Evolutionary conservation across 2,113 vertebrate genomes (phyloP).

Genomic region (Bucco capensis): DNA sequence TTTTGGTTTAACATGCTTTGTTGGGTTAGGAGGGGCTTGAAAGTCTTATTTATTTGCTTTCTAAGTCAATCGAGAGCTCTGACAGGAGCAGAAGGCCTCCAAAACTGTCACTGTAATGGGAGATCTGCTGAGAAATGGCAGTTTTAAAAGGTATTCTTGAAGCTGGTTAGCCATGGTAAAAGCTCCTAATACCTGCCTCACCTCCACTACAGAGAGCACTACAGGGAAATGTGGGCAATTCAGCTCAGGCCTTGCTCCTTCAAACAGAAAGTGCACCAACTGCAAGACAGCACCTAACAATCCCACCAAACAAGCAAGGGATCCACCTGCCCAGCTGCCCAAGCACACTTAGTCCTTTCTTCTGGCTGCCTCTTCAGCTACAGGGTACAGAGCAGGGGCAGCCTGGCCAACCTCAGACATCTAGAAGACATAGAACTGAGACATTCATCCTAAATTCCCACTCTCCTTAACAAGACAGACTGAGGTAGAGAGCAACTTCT

Average conservation of each 20-base stretch:
- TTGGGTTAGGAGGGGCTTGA: neutral
- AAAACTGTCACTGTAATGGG: neutral
- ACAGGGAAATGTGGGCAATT: neutral
- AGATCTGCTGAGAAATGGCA: slow-evolving; percentile 21
- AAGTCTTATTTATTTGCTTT: slow-evolving; percentile 17
- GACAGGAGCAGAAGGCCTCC: neutral
- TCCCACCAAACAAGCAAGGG: neutral
- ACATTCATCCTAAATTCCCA: neutral
- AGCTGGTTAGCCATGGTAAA: neutral
- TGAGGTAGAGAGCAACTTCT: neutral
- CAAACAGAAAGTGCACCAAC: neutral
- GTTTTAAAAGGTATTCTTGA: slow-evolving; percentile 27
- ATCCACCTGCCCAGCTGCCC: neutral
- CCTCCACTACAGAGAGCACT: neutral
- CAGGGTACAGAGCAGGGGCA: neutral
- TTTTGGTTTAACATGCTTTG: neutral
- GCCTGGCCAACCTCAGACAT: neutral
- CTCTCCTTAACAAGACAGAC: neutral
- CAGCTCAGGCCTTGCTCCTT: neutral
- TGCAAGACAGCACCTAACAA: neutral
- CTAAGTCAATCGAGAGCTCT: neutral
- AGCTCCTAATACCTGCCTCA: neutral
- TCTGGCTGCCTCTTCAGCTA: neutral
- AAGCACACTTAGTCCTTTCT: neutral
- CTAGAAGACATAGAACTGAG: neutral